Base-by-base conservation (phyloP, 1,140 invertebrate species). In the Drosophila burlai region DNA sequence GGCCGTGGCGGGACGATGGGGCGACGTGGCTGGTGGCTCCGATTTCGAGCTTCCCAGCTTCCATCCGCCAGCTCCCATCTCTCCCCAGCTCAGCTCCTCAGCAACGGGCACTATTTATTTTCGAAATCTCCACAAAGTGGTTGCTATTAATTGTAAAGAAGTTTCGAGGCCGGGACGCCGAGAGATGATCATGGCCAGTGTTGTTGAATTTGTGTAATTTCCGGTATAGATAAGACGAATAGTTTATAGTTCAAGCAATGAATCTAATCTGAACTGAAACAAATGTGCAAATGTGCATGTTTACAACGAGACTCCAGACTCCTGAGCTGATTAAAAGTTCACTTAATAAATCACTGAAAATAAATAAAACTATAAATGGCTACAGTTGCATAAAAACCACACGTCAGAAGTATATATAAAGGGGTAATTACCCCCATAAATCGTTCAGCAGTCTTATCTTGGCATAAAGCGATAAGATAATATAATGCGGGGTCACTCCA, bases 91-190 rank as follows among this genome's bases (percentile, higher is more conserved):
- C 43, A 34, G 46, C 65, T 62, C 9, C 46, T 9, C 46, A 57
- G 65, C 62, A 68, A 55, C 45, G 26, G 54, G 43, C 50, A 57
- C 62, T 67, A 83, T 83, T 80, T 76, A 67, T 78, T 87, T 69
- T 61, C 59, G 26, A 76, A 65, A 46, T 46, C 36, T 50, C 40
- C 18, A 34, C 18, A 78, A 72, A 87, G 65, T 72, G 54, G 34
- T 34, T 75, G 69, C 73, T 38, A 89, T 87, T 87, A 89, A 89
- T 89, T 84, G 80, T 72, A 47, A 45, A 47, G 46, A 45, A 71
- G 75, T 31, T 75, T 34, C 31, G 6, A 43, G n/a, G 16, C 40
- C n/a, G n/a, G 10, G 60, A 66, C 31, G 62, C 45, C 66, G 72
- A 43, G 55, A 77, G 38, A 61, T 69, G 64, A 60, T 77, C 52